Evolutionary conservation across 2,113 vertebrate species (phyloP).

Genomic region (Campylorhamphus procurvoides): DNA sequence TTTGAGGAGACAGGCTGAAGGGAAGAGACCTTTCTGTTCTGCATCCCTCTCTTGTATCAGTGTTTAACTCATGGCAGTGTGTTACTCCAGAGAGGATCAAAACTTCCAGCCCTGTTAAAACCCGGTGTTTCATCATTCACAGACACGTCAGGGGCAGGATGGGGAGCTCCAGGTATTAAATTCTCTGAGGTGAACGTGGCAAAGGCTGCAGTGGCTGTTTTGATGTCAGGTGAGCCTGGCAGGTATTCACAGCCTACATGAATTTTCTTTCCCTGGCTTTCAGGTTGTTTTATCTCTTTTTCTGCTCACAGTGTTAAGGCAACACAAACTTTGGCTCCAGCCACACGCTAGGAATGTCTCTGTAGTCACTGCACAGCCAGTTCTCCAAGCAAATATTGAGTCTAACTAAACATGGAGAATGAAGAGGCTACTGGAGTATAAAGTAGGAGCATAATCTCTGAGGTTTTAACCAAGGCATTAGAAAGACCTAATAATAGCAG

Average conservation of each 20-base stretch:
- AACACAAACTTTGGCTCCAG: neutral
- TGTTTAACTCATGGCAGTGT: neutral
- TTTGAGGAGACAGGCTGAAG: slow-evolving; percentile 18
- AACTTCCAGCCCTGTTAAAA: neutral
- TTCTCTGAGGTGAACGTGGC: neutral
- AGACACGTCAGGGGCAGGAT: neutral
- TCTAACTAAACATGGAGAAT: slow-evolving; percentile 50
- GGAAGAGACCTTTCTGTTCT: slow-evolving; percentile 12
- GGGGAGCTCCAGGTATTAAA: neutral
- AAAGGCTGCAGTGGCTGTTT: neutral
- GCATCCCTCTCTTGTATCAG: neutral
- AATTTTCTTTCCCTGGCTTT: neutral
- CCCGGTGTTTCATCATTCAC: neutral
- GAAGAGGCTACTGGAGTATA: slow-evolving; percentile 39
- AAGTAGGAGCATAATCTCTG: slow-evolving; percentile 45
- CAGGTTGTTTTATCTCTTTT: neutral
- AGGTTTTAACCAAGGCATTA: slow-evolving; percentile 52
- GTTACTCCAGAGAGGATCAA: neutral
- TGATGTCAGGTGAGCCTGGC: neutral
- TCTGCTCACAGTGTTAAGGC: neutral
- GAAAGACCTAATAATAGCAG: slow-evolving; percentile 51
- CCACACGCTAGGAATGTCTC: neutral
- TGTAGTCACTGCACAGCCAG: neutral
- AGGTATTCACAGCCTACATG: neutral
- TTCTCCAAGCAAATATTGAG: slow-evolving; percentile 54